These are phyloP conservation scores for Amphipoea lucens DNA, from an alignment of 2,888 invertebrate genomes.

Conservation along the genomic window DNA sequence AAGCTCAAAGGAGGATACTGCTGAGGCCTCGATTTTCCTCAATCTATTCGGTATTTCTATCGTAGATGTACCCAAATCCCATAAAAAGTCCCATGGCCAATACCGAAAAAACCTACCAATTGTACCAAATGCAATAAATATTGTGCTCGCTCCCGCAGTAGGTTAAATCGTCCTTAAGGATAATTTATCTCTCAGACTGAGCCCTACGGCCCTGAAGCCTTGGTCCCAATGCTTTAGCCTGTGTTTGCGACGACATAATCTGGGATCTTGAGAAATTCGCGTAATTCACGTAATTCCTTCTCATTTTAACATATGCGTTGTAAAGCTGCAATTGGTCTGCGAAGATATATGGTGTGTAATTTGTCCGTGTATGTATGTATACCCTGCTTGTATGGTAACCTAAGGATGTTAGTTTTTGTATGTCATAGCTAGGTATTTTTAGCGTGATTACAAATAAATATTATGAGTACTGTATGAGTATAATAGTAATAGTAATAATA, in stretches of 20 bases:
- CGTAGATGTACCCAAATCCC: background rate
- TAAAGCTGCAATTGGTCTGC: conserved; percentile 37
- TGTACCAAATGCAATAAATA: conserved; percentile 59
- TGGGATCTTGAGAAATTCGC: conserved; percentile 63
- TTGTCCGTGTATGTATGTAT: background rate
- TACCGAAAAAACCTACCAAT: conserved; percentile 30
- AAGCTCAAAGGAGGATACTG: background rate
- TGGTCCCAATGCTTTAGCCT: conserved; percentile 36
- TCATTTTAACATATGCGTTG: conserved; percentile 52
- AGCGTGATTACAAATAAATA: background rate
- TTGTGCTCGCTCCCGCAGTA: conserved; percentile 53
- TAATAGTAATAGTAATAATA: too few relatives aligned
- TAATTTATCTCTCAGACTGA: conserved; percentile 67
- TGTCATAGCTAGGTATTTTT: background rate
- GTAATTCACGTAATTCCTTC: conserved; percentile 54
- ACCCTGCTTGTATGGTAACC: background rate
- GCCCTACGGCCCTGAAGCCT: conserved; percentile 46
- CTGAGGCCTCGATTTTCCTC: background rate
- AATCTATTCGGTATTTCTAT: background rate
- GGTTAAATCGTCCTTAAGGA: conserved; percentile 68
- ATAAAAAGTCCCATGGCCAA: conserved; percentile 23
- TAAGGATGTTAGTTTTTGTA: background rate
- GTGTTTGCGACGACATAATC: conserved; percentile 61
- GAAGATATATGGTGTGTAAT: conserved; percentile 18
- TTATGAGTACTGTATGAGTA: too few relatives aligned